These are phyloP conservation scores for Cotesia typhae DNA, from an alignment of 1,140 invertebrate species.

Conservation along the genomic window DNA sequence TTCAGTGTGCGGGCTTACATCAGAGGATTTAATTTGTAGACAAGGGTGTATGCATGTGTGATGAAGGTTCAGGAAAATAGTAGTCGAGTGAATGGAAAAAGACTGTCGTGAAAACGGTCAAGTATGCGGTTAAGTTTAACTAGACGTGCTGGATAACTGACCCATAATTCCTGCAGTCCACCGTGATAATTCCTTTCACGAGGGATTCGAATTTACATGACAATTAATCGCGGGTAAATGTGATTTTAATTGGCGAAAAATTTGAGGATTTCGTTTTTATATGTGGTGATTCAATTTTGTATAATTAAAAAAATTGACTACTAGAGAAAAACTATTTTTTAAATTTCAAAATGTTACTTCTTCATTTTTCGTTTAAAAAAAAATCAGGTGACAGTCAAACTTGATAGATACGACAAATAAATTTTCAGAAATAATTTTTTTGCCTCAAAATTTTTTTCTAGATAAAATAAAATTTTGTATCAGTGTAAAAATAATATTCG, in stretches of 20 bases:
- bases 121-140: slow-evolving; percentile 16
- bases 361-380: too few species aligned
- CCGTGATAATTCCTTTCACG: slow-evolving; percentile 26
- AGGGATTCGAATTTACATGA: slow-evolving; percentile 26
- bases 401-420: too few species aligned
- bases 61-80: slow-evolving; percentile 7
- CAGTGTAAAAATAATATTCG: too few species aligned
- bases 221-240: slow-evolving; percentile 30
- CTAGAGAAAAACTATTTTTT: too few species aligned
- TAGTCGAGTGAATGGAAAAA: not conserved
- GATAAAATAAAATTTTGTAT: too few species aligned
- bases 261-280: too few species aligned
- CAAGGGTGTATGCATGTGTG: slow-evolving; percentile 18
- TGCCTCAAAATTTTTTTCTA: too few species aligned
- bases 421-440: too few species aligned
- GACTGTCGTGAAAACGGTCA: slow-evolving; percentile 16
- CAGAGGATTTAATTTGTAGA: slow-evolving; percentile 25
- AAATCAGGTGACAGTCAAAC: too few species aligned
- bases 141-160: slow-evolving; percentile 17
- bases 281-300: too few species aligned
- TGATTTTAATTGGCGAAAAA: not conserved
- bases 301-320: too few species aligned
- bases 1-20: not conserved
- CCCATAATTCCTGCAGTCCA: slow-evolving; percentile 18
- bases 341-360: too few species aligned